Base-by-base conservation (phyloP, 2,113 vertebrate genomes). In the Triplophysa siluroides region DNA sequence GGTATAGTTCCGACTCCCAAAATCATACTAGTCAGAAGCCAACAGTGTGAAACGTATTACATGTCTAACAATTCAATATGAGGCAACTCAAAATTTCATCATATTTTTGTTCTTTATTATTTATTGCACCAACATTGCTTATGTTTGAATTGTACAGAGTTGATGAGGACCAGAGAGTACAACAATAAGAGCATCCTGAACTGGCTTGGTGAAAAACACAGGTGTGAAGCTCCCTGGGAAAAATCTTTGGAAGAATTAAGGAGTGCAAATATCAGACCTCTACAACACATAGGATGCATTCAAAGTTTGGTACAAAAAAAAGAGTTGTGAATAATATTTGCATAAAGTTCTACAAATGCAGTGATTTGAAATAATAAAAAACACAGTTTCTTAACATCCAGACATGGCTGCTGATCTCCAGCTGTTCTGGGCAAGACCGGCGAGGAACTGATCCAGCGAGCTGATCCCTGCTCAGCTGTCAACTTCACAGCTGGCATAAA, bases 1-100 rank as follows among this genome's bases (percentile, higher is more conserved):
- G 56, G 80, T 85, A 90, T 88, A 78, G 85, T 81, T 83, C 63
- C 64, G 83, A 88, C 81, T 82, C 83, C 63, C 62, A 82, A 88
- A 82, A 86, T 86, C 81, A 84, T 81, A 86, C 83, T 54, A 84
- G 77, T 83, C 83, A 65, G 76, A 63, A 84, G 52, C 26, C 13
- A 41, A 29, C n/a, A 12, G 12, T 47, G 6, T 56, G 13, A 23
- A 65, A 18, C 11, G 23, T 72, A 58, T 24, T 64, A 71, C 61
- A 70, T 50, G 70, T 62, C 52, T 41, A 52, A 50, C 23, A 13
- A 21, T 12, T 67, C 41, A 43, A 21, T 19, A 67, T 45, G n/a
- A 43, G 10, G 38, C 38, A 67, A n/a, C 19, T 19, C 9, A 5
- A 43, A 1, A 12, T 67, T 24, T 68, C 54, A 58, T 58, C 18